Evolutionary conservation across 2,113 vertebrate species (phyloP).

Genomic region (Austrofundulus limnaeus): DNA sequence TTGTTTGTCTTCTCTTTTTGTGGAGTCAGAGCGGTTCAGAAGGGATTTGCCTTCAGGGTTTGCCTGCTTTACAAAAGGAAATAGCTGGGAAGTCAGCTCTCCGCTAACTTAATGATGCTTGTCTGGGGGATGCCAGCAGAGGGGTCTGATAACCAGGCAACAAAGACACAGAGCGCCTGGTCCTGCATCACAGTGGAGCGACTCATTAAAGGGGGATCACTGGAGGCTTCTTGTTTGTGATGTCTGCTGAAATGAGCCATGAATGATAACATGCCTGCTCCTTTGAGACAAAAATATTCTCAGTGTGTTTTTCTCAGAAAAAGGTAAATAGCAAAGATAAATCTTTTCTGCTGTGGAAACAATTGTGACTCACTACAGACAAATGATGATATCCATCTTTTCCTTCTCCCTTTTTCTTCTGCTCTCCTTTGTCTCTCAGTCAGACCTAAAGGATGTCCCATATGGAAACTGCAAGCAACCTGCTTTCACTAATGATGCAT

Average conservation of each 20-base stretch:
- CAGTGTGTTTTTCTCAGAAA: neutral
- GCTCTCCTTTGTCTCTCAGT: conserved; percentile 15
- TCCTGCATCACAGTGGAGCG: conserved; percentile 37
- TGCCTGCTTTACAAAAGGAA: conserved; percentile 39
- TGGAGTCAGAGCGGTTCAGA: conserved; percentile 12
- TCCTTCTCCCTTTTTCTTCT: conserved; percentile 9
- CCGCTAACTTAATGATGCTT: conserved; percentile 50
- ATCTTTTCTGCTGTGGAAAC: conserved; percentile 30
- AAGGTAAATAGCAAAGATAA: conserved; percentile 53
- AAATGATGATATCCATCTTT: conserved; percentile 48
- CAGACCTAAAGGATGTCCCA: conserved; percentile 18
- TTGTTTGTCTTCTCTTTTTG: neutral
- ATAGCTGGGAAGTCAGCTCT: conserved; percentile 55
- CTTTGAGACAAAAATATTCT: neutral
- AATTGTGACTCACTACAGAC: conserved; percentile 27
- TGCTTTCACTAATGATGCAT: conserved; percentile 55
- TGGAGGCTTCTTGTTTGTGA: conserved; percentile 38
- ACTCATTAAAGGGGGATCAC: conserved; percentile 56
- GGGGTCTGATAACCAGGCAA: conserved; percentile 53
- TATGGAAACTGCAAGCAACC: conserved; percentile 50
- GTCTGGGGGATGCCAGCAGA: conserved; percentile 52
- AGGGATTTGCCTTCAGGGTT: too few species aligned
- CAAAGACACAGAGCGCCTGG: conserved; percentile 37
- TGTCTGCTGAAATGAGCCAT: conserved; percentile 57
- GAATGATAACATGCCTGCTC: conserved; percentile 43